phyloP scores from a whole-genome alignment of 2,797 vertebrate species.

The Esox masquinongy region DNA sequence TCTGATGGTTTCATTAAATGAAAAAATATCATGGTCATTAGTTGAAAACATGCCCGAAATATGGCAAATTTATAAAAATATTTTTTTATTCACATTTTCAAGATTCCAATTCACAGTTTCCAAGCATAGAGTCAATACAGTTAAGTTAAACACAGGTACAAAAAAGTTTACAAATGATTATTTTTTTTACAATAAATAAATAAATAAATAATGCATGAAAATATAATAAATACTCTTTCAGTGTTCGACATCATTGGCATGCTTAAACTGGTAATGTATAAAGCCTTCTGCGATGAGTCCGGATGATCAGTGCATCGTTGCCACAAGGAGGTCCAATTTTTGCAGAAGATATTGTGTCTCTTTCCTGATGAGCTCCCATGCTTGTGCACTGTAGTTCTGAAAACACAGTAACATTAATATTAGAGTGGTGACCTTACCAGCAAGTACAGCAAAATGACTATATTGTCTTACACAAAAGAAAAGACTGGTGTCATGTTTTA shows the following conservation, averaged over 20 bases:
- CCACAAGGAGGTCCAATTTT: neutral
- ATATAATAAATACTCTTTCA: neutral
- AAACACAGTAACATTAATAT: neutral
- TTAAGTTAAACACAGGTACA: neutral
- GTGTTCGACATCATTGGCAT: too few species aligned
- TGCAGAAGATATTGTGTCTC: neutral
- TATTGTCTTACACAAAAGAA: neutral
- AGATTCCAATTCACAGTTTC: neutral
- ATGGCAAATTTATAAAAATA: too few species aligned
- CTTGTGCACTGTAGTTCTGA: slow-evolving; percentile 17
- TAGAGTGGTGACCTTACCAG: neutral
- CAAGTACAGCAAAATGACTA: neutral
- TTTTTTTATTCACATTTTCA: neutral
- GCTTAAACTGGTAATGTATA: neutral
- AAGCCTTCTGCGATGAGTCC: neutral
- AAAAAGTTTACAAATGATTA: too few species aligned
- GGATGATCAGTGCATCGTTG: neutral
- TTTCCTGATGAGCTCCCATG: slow-evolving; percentile 24
- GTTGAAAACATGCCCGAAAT: too few species aligned
- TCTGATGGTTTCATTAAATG: neutral
- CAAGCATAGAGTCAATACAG: neutral
- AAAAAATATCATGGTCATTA: neutral
- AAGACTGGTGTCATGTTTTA: neutral
- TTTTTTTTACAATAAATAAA: slow-evolving; percentile 11
- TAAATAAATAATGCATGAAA: neutral